Conservation (phyloP, 2,888 invertebrate genomes). For the Drosophila percnosoma region DNA sequence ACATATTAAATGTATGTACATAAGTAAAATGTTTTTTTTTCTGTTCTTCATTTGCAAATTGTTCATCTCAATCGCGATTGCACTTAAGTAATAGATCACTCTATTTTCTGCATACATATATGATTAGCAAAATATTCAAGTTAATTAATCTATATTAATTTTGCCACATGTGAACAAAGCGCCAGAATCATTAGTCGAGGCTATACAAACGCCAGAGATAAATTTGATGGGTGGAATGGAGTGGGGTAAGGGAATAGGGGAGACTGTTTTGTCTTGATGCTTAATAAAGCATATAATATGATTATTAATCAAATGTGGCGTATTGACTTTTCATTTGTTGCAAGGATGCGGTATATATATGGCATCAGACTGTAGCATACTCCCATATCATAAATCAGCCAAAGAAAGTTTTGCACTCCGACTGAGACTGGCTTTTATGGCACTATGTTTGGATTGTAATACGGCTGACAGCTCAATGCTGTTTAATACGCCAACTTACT, state of each 20-base stretch:
- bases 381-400: slow-evolving; percentile 65
- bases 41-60: background rate
- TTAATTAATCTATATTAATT: slow-evolving; percentile 54
- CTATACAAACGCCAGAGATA: slow-evolving; percentile 19
- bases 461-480: slow-evolving; percentile 78
- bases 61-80: background rate
- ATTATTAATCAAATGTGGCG: slow-evolving; percentile 74
- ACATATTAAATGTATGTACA: background rate
- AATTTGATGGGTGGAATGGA: background rate
- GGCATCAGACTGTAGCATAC: slow-evolving; percentile 13
- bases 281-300: slow-evolving; percentile 80
- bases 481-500: slow-evolving; percentile 73
- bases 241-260: background rate
- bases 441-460: slow-evolving; percentile 76
- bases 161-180: slow-evolving; percentile 18
- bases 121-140: slow-evolving; percentile 13
- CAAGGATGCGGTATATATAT: slow-evolving; percentile 15
- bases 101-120: background rate
- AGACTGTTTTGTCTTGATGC: slow-evolving; percentile 42
- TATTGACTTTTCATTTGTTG: slow-evolving; percentile 73
- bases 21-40: background rate
- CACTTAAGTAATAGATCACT: slow-evolving; percentile 8
- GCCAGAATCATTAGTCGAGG: slow-evolving; percentile 32
- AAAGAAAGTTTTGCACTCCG: slow-evolving; percentile 64
- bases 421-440: slow-evolving; percentile 68